Base-by-base conservation (phyloP, 2,888 invertebrate species). In the Pammene aurita region DNA sequence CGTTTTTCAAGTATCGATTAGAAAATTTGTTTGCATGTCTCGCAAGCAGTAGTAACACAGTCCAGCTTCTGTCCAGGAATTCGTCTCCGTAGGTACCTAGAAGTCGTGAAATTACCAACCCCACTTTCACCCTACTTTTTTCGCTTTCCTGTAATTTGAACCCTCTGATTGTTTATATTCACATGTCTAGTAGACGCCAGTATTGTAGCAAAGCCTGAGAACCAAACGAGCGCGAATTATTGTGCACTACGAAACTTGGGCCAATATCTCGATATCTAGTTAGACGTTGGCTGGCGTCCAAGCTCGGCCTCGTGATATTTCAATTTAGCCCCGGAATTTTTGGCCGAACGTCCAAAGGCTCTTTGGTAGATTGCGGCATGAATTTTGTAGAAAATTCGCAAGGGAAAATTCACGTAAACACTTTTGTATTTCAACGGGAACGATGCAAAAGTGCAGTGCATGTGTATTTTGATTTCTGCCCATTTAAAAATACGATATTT, bases 261-360 rank as follows among this genome's bases (percentile, higher is more conserved):
- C 16, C 67, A 13, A 18, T 63, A 57, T 63, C 50, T 57, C 41
- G 14, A 50, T 50, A 42, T 48, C 67, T 50, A 67, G 67, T 62
- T 57, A 67, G 56, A 9, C 48, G 26, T 50, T 67, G 67, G 67
- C 62, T 34, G 50, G 4, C 42, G 0, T 50, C 67, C 67, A 67
- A 67, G 13, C 9, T 34, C 18, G n/a, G 41, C 4, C 35, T 50
- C 35, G 52, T 18, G 62, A 63, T 67, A 67, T 67, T 63, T 63
- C 67, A 67, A 67, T 67, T 67, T 67, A 34, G 56, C 9, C 13
- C 13, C 26, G 18, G 35, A 42, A 50, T 63, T 62, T 67, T 63
- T 63, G 42, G 56, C 67, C 11, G 13, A 38, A 14, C 18, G 13
- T 41, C 66, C 60, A 60, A 66, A 44, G 67, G 18, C 62, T 63